Conservation (phyloP, 2,797 vertebrate species). For the Apodemus agrarius region DNA sequence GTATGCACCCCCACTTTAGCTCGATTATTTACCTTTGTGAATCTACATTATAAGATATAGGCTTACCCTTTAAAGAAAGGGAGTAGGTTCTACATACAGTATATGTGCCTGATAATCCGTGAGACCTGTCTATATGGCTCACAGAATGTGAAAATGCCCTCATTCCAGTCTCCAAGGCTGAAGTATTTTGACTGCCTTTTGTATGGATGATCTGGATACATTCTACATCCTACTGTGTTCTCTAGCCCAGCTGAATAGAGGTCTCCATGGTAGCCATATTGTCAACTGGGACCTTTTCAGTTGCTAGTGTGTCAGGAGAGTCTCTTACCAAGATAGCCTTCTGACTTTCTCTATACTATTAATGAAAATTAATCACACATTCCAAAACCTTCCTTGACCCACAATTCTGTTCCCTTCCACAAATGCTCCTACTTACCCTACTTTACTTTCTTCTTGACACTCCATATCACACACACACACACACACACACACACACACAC, state of each 20-base stretch:
- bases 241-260: accelerated
- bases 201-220: background rate
- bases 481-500: too few species aligned
- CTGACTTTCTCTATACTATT: background rate
- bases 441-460: background rate
- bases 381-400: background rate
- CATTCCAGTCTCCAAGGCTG: accelerated
- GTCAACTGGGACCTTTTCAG: background rate
- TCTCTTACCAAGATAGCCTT: background rate
- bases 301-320: background rate
- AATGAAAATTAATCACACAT: background rate
- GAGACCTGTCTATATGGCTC: background rate
- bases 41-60: background rate
- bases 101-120: background rate
- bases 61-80: background rate
- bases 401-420: background rate
- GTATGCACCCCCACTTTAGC: background rate
- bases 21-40: background rate
- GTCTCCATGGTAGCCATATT: background rate
- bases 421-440: background rate
- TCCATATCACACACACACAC: too few species aligned
- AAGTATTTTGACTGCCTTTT: background rate
- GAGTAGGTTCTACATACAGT: background rate
- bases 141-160: background rate
- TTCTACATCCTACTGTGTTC: background rate